A percentile compares a stretch with the other conserved stretches of the same genome.
Conservation (phyloP, 2,113 vertebrate species). For the Pampusana beccarii region DNA sequence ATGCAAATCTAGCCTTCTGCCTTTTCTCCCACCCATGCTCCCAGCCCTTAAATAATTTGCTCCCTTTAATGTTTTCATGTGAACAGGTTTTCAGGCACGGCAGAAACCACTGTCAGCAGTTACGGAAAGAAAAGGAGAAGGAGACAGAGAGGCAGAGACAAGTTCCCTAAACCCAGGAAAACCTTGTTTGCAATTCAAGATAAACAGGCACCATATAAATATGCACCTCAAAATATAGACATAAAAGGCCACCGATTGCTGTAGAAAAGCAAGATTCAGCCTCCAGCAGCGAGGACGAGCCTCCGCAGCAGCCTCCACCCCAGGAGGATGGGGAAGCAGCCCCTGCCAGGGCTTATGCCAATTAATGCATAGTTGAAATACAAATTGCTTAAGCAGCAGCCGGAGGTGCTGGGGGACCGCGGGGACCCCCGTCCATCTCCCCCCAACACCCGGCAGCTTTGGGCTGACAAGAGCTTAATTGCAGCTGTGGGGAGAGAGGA, state of each 20-base stretch:
- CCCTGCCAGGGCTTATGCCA: background rate
- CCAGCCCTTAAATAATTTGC: constrained; percentile 30
- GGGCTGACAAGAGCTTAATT: constrained; percentile 25
- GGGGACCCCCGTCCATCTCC: background rate
- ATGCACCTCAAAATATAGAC: background rate
- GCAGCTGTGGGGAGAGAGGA: background rate
- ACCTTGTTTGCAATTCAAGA: background rate
- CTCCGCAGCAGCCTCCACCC: background rate
- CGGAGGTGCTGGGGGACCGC: background rate
- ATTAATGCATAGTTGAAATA: constrained; percentile 5
- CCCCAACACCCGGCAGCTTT: background rate
- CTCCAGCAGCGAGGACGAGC: rapidly evolving
- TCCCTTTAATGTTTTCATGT: constrained; percentile 2
- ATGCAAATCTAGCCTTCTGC: background rate
- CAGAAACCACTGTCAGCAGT: background rate
- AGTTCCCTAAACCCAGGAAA: background rate
- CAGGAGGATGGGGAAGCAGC: background rate
- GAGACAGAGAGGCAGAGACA: background rate
- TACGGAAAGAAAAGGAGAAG: background rate
- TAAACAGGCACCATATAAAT: background rate
- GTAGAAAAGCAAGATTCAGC: background rate
- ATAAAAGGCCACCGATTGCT: background rate
- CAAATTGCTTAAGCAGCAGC: constrained; percentile 30
- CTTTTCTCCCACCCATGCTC: constrained; percentile 14
- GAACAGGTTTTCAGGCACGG: background rate